These are phyloP conservation scores for Drosophila sproati DNA, from an alignment of 1,140 invertebrate genomes.

Conservation along the genomic window DNA sequence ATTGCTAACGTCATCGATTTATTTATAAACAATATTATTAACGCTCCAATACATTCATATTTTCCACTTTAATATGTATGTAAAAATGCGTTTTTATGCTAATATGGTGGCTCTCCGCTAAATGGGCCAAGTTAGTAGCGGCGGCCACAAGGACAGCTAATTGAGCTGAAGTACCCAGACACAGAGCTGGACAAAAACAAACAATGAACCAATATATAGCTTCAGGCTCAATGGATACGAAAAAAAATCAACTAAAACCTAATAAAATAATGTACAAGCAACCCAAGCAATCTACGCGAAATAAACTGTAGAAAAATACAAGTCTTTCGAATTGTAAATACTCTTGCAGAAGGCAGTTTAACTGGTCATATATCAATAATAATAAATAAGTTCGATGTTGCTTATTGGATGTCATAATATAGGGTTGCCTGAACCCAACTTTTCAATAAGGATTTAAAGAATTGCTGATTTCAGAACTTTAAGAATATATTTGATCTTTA, in stretches of 20 bases:
- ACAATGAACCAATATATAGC: slow-evolving; percentile 11
- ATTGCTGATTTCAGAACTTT: no score
- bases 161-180: slow-evolving; percentile 3
- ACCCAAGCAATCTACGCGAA: background rate
- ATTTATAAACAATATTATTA: slow-evolving; percentile 78
- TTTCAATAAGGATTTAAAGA: no score
- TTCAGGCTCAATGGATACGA: slow-evolving; percentile 27
- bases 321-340: background rate
- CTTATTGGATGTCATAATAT: no score
- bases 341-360: background rate
- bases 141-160: slow-evolving; percentile 29
- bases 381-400: no score
- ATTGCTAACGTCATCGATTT: slow-evolving; percentile 76
- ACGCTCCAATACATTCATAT: slow-evolving; percentile 70
- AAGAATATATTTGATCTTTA: no score
- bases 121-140: slow-evolving; percentile 39
- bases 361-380: no score
- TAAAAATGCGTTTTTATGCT: slow-evolving; percentile 56
- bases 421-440: no score
- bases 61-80: slow-evolving; percentile 52
- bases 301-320: background rate
- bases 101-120: slow-evolving; percentile 54
- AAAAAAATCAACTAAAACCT: no score
- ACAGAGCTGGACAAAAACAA: background rate
- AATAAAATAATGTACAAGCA: slow-evolving; percentile 34